phyloP scores from a whole-genome alignment of 2,888 invertebrate genomes.

The Gymnoscelis rufifasciata region DNA sequence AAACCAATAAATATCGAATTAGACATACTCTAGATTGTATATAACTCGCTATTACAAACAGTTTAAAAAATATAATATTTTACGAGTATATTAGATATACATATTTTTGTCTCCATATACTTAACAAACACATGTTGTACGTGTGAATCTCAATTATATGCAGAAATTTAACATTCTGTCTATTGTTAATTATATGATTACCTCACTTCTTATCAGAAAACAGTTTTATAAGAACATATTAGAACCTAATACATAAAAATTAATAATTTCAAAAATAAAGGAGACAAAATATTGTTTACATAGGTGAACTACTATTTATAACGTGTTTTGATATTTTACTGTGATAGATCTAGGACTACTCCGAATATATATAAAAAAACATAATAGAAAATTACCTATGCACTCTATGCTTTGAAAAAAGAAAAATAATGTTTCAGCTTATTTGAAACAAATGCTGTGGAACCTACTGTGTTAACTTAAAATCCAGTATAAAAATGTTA shows the following conservation, averaged over 20 bases:
- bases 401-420: neutral
- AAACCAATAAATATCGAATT: slow-evolving; percentile 7
- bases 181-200: too few species aligned
- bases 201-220: too few species aligned
- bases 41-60: neutral
- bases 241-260: too few species aligned
- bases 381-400: slow-evolving; percentile 14
- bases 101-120: neutral
- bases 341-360: slow-evolving; percentile 74
- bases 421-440: neutral
- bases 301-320: slow-evolving; percentile 1
- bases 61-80: neutral
- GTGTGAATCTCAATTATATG: slow-evolving; percentile 45
- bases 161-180: too few species aligned
- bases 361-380: slow-evolving; percentile 28
- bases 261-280: neutral
- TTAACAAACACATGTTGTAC: slow-evolving; percentile 27
- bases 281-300: slow-evolving; percentile 1
- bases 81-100: too few species aligned
- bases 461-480: neutral
- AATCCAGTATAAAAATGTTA: neutral
- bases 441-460: neutral
- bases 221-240: too few species aligned
- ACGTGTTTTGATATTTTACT: slow-evolving; percentile 68
- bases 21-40: neutral